Evolutionary conservation across 2,113 vertebrate genomes (phyloP).

Genomic region (Centropristis striata): DNA sequence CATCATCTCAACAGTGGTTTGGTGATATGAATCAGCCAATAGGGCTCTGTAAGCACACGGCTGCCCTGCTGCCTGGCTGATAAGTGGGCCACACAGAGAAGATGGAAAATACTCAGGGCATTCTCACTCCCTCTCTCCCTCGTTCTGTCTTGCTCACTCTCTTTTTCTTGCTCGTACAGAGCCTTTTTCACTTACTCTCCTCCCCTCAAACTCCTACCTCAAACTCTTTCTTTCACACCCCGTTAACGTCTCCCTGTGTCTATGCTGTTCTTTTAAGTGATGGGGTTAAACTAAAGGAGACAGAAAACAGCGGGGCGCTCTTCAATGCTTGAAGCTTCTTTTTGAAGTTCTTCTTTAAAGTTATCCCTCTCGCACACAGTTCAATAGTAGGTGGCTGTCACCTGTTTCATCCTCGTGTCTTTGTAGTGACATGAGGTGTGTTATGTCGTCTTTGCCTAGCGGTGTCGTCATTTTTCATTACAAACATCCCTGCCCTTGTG

Average conservation of each 20-base stretch:
- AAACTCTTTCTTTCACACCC: constrained; percentile 59
- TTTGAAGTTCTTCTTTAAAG: constrained; percentile 73
- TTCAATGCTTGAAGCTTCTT: constrained; percentile 51
- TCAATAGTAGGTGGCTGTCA: constrained; percentile 69
- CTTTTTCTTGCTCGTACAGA: constrained; percentile 12
- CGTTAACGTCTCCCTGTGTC: constrained; percentile 47
- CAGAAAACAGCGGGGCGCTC: constrained; percentile 63
- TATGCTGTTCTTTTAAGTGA: constrained; percentile 68
- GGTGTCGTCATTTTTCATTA: constrained; percentile 77
- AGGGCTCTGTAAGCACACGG: constrained; percentile 66
- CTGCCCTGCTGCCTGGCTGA: constrained; percentile 68
- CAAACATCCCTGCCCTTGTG: constrained; percentile 59
- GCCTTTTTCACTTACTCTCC: constrained; percentile 32
- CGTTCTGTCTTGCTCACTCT: constrained; percentile 30
- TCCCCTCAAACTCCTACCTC: constrained; percentile 42
- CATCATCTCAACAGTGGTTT: constrained; percentile 67
- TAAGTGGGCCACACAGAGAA: constrained; percentile 77
- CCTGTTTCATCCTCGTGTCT: constrained; percentile 72
- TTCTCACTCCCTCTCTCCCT: constrained; percentile 37
- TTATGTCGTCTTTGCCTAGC: constrained; percentile 48
- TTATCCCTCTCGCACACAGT: constrained; percentile 41
- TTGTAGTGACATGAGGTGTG: constrained; percentile 70
- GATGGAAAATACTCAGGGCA: constrained; percentile 67
- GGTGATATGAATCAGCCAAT: constrained; percentile 77
- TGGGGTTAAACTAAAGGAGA: constrained; percentile 73